These are phyloP conservation scores for Ciconia maguari DNA, from an alignment of 2,113 vertebrate species.

Conservation along the genomic window DNA sequence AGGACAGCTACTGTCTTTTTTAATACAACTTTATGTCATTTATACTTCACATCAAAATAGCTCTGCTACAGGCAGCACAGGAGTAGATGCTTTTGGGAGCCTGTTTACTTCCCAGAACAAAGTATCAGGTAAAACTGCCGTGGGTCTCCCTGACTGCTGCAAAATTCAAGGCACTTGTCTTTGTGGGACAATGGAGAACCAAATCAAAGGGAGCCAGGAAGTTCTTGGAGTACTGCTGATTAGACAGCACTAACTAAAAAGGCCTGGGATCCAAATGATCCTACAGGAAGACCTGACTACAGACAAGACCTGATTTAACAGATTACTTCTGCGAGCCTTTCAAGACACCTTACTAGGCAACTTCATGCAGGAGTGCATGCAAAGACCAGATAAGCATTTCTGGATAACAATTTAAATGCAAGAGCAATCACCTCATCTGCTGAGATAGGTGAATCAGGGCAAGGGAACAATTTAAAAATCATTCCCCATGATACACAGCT, in stretches of 20 bases:
- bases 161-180: neutral
- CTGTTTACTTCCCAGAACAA: neutral
- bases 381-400: neutral
- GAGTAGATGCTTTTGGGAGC: neutral
- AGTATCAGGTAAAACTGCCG: neutral
- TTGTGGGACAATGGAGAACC: accelerated
- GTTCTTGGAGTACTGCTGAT: neutral
- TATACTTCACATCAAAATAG: neutral
- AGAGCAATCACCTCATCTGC: neutral
- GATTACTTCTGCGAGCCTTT: neutral
- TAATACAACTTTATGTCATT: neutral
- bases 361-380: neutral
- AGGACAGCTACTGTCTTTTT: slow-evolving; percentile 18
- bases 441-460: neutral
- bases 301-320: neutral
- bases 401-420: neutral
- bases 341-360: neutral
- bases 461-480: neutral
- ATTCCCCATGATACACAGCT: neutral
- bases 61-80: neutral
- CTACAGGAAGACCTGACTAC: neutral
- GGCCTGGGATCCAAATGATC: neutral
- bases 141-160: neutral
- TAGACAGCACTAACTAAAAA: neutral
- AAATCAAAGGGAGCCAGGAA: neutral